A percentile compares a stretch with the other conserved stretches of the same genome.
Conservation (phyloP, 2,797 vertebrate genomes). For the Hypotaenidia philippensis region DNA sequence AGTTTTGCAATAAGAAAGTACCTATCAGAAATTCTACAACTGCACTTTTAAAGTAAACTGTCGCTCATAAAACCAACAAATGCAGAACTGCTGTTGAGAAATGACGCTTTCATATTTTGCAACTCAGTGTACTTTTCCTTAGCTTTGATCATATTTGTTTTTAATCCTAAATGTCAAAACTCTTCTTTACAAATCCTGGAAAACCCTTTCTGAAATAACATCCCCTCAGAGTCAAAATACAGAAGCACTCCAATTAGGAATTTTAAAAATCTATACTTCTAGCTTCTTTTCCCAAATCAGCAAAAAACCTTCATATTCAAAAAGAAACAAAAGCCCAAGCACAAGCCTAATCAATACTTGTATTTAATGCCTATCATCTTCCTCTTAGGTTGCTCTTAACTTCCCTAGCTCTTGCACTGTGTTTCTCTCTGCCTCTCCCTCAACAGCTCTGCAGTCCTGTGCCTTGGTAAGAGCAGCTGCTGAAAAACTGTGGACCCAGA, state of each 20-base stretch:
- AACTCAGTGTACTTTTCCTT: background rate
- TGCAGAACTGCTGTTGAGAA: background rate
- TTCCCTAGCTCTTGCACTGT: background rate
- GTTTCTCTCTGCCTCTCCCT: background rate
- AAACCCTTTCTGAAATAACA: background rate
- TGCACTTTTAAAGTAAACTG: background rate
- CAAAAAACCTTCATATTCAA: background rate
- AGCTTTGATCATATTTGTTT: conserved; percentile 9
- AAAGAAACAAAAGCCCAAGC: background rate
- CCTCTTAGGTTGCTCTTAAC: background rate
- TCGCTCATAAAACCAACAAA: background rate
- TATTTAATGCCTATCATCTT: background rate
- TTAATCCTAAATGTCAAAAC: conserved; percentile 26
- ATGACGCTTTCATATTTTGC: background rate
- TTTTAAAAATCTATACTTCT: background rate
- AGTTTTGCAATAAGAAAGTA: background rate
- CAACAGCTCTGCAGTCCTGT: background rate
- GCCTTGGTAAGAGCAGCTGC: background rate
- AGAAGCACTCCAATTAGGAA: background rate
- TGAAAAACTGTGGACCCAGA: background rate
- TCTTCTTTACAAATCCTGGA: background rate
- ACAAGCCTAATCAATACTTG: background rate
- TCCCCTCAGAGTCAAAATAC: background rate
- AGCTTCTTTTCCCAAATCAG: background rate
- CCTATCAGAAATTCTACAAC: background rate